Evolutionary conservation across 2,113 vertebrate genomes (phyloP).

Genomic region (Mustela nigripes): DNA sequence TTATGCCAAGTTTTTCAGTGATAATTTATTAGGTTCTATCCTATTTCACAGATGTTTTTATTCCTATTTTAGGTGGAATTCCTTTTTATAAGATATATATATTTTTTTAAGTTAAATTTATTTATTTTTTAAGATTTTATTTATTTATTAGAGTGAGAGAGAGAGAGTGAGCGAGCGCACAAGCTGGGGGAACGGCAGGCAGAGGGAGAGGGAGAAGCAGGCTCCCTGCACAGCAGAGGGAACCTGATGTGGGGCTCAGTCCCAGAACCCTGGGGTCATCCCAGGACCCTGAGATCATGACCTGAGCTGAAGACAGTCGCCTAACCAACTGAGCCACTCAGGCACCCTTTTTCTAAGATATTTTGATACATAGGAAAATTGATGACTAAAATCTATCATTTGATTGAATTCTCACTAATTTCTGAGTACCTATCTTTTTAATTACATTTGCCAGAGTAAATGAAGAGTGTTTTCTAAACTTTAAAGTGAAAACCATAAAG

Average conservation of each 20-base stretch:
- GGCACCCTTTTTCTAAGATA: neutral
- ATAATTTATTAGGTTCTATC: neutral
- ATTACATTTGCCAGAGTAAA: conserved; percentile 17
- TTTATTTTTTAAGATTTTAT: too few species aligned
- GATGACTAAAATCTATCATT: conserved; percentile 13
- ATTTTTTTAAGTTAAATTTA: too few species aligned
- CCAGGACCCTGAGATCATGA: too few species aligned
- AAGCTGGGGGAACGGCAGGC: too few species aligned
- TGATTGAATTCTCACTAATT: neutral
- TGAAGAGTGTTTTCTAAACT: neutral
- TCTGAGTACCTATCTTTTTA: conserved; percentile 11
- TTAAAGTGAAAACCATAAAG: conserved; percentile 6
- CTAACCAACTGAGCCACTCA: too few species aligned
- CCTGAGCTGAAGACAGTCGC: too few species aligned
- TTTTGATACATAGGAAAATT: conserved; percentile 15
- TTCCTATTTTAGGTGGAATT: neutral
- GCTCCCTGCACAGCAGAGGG: too few species aligned
- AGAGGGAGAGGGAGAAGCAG: too few species aligned
- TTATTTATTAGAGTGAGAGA: too few species aligned
- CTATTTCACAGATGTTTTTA: neutral
- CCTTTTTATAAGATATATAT: neutral
- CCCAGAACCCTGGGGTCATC: too few species aligned
- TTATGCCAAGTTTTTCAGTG: neutral
- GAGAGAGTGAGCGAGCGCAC: too few species aligned
- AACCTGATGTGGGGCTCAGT: too few species aligned